Percentiles rank a stretch among this genome's conserved stretches.
Conservation (phyloP, 2,797 vertebrate genomes). For the Sitta carolinensis region DNA sequence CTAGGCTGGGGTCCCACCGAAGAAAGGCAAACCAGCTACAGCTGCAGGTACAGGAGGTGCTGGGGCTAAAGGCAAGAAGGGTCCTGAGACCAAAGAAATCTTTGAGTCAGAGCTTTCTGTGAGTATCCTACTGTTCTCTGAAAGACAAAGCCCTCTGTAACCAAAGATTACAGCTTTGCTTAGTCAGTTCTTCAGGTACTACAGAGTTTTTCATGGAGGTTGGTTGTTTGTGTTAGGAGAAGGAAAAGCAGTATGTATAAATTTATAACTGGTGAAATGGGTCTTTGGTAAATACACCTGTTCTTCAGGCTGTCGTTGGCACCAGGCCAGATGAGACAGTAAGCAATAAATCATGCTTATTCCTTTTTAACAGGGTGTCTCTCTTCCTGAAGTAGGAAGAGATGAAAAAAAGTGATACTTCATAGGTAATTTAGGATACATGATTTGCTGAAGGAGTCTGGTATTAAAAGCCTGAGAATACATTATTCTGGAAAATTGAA, state of each 20-base stretch:
- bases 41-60: conserved; percentile 64
- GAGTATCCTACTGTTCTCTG: conserved; percentile 54
- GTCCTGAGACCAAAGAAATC: conserved; percentile 83
- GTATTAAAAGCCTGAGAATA: background rate
- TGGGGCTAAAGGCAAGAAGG: conserved; percentile 87
- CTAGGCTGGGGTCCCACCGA: conserved; percentile 83
- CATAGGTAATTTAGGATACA: background rate
- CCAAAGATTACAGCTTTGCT: background rate
- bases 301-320: background rate
- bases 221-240: background rate
- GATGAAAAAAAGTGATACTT: background rate
- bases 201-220: background rate
- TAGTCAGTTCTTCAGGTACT: background rate
- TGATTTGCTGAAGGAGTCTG: background rate
- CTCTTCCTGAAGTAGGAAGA: background rate
- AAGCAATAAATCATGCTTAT: background rate
- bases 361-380: background rate
- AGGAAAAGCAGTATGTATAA: background rate
- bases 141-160: background rate
- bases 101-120: conserved; percentile 91
- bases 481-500: background rate
- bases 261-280: background rate
- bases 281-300: background rate
- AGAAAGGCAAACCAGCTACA: conserved; percentile 84
- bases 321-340: background rate